Evolutionary conservation across 2,888 invertebrate genomes (phyloP).

Genomic region (Caenorhabditis sinica): DNA sequence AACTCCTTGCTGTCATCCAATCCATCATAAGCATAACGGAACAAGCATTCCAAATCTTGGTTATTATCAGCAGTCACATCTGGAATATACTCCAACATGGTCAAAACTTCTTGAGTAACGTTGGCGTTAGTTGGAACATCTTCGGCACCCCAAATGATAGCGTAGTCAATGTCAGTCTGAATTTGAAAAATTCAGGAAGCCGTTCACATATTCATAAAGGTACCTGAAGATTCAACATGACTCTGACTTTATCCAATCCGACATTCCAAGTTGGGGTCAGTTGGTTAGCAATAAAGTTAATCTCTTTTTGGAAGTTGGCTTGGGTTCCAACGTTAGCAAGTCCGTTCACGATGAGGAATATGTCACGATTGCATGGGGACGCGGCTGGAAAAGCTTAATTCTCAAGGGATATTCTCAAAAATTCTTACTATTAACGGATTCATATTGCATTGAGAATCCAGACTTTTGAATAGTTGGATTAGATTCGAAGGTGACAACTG

Average conservation of each 20-base stretch:
- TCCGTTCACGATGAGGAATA: slow-evolving; percentile 73
- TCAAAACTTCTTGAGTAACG: slow-evolving; percentile 63
- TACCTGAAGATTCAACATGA: slow-evolving; percentile 74
- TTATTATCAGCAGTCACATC: slow-evolving; percentile 71
- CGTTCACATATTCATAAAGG: background rate
- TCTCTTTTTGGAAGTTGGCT: slow-evolving; percentile 71
- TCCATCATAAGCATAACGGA: slow-evolving; percentile 72
- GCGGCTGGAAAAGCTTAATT: slow-evolving; percentile 60
- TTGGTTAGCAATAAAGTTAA: slow-evolving; percentile 72
- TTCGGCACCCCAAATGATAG: slow-evolving; percentile 62
- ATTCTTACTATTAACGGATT: slow-evolving; percentile 64
- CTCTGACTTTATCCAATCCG: slow-evolving; percentile 69
- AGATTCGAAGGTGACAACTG: slow-evolving; percentile 72
- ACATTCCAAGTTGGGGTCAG: slow-evolving; percentile 73
- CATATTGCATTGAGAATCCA: slow-evolving; percentile 73
- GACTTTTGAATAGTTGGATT: slow-evolving; percentile 66
- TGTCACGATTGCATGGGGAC: slow-evolving; percentile 75
- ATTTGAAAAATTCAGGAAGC: background rate
- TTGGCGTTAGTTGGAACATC: slow-evolving; percentile 54
- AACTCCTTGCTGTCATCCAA: slow-evolving; percentile 57
- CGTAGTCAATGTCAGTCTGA: slow-evolving; percentile 66
- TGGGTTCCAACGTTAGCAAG: slow-evolving; percentile 70
- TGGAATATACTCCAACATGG: slow-evolving; percentile 68
- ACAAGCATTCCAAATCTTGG: slow-evolving; percentile 73
- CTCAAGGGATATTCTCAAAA: background rate